Evolutionary conservation across 2,888 invertebrate species (phyloP).

Genomic region (Synanthedon myopaeformis): DNA sequence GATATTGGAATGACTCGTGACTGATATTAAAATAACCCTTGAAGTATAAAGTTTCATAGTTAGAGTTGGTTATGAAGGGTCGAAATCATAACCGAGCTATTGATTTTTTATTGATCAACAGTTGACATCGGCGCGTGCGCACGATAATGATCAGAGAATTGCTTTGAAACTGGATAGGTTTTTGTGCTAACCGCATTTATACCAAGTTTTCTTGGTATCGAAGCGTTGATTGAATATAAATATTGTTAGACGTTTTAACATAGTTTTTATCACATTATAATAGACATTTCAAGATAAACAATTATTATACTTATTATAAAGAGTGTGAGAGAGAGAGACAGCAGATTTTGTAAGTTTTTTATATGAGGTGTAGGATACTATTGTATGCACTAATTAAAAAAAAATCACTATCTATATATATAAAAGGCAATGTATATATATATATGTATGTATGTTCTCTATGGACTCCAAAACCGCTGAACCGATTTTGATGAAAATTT

Average conservation of each 20-base stretch:
- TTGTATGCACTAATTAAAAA: no score
- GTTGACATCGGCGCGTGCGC: constrained; percentile 37
- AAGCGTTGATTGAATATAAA: constrained; percentile 4
- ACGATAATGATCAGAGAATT: constrained; percentile 43
- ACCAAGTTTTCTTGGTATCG: constrained; percentile 5
- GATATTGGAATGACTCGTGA: constrained; percentile 12
- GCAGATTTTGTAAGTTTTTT: no score
- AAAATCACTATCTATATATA: no score
- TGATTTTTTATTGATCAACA: constrained; percentile 37
- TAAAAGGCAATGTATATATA: no score
- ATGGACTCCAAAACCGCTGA: no score
- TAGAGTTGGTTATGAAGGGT: constrained; percentile 20
- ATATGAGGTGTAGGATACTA: no score
- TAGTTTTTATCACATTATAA: no score
- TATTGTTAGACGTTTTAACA: background rate
- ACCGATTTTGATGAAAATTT: no score
- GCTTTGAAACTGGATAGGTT: constrained; percentile 36
- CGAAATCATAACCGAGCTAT: constrained; percentile 36
- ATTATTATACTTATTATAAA: constrained; percentile 1
- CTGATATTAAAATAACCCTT: constrained; percentile 30
- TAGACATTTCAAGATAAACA: no score
- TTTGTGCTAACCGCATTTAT: constrained; percentile 35
- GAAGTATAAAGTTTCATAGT: constrained; percentile 55
- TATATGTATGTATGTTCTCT: no score
- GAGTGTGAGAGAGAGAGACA: background rate